Evolutionary conservation across 2,888 invertebrate genomes (phyloP), one percentile per base, ranked within the genome.

Genomic region (Acanthosepion lycidas): DNA sequence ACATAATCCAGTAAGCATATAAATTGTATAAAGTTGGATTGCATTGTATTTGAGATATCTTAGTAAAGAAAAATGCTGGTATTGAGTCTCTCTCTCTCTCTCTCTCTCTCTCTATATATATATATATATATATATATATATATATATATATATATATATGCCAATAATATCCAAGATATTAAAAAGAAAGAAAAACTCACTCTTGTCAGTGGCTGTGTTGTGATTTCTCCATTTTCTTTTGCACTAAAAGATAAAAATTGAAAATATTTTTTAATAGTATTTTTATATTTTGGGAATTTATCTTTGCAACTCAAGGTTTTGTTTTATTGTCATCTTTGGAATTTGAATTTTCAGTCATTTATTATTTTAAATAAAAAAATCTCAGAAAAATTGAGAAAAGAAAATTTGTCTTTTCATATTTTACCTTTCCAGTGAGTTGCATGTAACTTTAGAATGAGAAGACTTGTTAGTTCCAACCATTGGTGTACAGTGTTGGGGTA

Each of bases 121-220:
- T 42, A 42, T 42, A 42, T 42, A 42, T 42, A 42, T 42, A 42
- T 42, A 42, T 42, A 42, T 42, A 42, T 42, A 42, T 42, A 42
- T 42, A 42, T 42, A 42, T 42, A 42, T 42, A 42, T 42, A 42
- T 42, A 42, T 42, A 42, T 42, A 42, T 42, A 42, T 59, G 6
- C 59, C 59, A 59, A 59, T 20, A 59, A 78, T n/a, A 78, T n/a
- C n/a, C 18, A n/a, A 78, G 1, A n/a, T n/a, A 78, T 93, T 51
- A 55, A 42, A 94, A 42, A 42, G 78, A 49, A 94, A 42, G 42
- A 48, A 92, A 55, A 28, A 95, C 96, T 95, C 95, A 97, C 97
- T 94, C 96, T 95, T 91, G 97, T 97, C 78, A 97, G 95, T 18
- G 97, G 97, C 92, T 97, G 95, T 0, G 97, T 97, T 49, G 97